Percentiles rank a stretch among this genome's conserved stretches.
phyloP scores from a whole-genome alignment of 1,140 invertebrate genomes.

The Drosophila nannoptera region DNA sequence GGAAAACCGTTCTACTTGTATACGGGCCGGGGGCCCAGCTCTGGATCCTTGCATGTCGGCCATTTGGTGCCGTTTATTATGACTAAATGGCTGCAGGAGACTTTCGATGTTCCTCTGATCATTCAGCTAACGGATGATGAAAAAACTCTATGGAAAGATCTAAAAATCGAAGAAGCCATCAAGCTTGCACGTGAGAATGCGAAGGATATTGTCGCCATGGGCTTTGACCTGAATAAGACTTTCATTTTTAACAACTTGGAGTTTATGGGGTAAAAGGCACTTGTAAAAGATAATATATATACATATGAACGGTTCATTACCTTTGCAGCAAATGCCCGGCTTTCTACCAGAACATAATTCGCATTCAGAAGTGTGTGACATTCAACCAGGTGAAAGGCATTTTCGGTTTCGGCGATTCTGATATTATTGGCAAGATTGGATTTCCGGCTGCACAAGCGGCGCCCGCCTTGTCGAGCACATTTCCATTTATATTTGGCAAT shows the following conservation, averaged over 20 bases:
- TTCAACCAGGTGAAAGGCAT: conserved; percentile 98
- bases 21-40: conserved; percentile 98
- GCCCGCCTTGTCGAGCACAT: conserved; percentile 95
- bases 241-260: conserved; percentile 98
- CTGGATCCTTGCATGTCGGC: conserved; percentile 96
- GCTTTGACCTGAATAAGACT: conserved; percentile 97
- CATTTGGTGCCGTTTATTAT: conserved; percentile 99
- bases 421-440: conserved; percentile 96
- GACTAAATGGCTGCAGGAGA: conserved; percentile 98
- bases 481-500: conserved; percentile 95
- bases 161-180: conserved; percentile 93
- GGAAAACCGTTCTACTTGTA: conserved; percentile 98
- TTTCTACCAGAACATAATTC: conserved; percentile 95
- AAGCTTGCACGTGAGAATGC: conserved; percentile 94
- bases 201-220: conserved; percentile 98
- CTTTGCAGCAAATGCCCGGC: conserved; percentile 86
- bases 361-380: conserved; percentile 95
- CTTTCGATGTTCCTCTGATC: conserved; percentile 97
- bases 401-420: conserved; percentile 98
- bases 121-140: conserved; percentile 99
- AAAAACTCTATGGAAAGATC: conserved; percentile 98
- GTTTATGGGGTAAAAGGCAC: conserved; percentile 90
- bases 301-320: neutral
- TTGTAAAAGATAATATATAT: neutral
- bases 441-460: conserved; percentile 98